Percentiles rank a stretch among this genome's conserved stretches.
These are phyloP conservation scores for Cladorhizidae sp. DNA, from an alignment of 37 sponge, comb jelly and placozoan genomes.

Conservation along the genomic window DNA sequence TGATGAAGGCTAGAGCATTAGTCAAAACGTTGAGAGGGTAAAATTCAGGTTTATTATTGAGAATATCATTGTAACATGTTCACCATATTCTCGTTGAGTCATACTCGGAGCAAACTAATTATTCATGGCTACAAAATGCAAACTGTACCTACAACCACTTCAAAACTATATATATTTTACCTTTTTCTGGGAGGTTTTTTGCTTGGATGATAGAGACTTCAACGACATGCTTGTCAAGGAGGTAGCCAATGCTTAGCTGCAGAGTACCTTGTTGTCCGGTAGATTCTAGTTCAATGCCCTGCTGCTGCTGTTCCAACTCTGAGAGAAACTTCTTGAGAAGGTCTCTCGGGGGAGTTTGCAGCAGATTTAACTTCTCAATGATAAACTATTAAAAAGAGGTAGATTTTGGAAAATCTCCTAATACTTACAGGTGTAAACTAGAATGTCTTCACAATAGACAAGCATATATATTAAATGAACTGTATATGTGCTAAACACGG, in stretches of 20 bases:
- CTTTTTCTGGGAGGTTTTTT: slow-evolving; percentile 1
- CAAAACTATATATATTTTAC: neutral
- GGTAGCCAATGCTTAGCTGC: slow-evolving; percentile 11
- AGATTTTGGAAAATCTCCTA: neutral
- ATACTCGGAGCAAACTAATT: neutral
- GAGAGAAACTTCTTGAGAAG: neutral
- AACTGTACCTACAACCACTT: neutral
- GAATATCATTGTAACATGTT: too few relatives aligned
- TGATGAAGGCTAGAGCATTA: too few relatives aligned
- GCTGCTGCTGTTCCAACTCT: slow-evolving; percentile 3
- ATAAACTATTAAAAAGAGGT: neutral
- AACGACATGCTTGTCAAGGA: slow-evolving; percentile 6
- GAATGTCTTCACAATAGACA: too few relatives aligned
- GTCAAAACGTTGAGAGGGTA: too few relatives aligned
- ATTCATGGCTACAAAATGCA: neutral
- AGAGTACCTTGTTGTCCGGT: neutral
- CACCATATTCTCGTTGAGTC: neutral
- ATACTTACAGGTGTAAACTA: too few relatives aligned
- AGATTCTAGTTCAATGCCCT: too few relatives aligned
- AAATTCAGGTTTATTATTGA: too few relatives aligned
- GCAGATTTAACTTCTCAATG: neutral
- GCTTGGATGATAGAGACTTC: slow-evolving; percentile 16
- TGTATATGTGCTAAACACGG: too few relatives aligned
- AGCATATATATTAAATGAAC: too few relatives aligned
- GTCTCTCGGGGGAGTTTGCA: neutral